Conservation (phyloP, 2,797 vertebrate species). For the Aldrovandia affinis region DNA sequence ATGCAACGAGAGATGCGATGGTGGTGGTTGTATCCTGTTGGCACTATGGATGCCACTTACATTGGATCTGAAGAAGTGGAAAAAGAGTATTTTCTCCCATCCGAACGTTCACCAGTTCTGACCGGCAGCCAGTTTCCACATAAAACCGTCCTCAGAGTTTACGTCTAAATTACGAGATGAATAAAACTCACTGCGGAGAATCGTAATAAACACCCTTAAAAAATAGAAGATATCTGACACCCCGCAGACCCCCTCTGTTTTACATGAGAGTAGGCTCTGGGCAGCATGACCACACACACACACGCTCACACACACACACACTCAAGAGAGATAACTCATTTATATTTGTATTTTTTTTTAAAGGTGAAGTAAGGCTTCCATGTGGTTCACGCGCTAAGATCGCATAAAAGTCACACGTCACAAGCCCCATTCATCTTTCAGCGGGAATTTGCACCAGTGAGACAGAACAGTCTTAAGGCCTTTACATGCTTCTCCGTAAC, state of each 20-base stretch:
- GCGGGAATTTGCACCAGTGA: too few species aligned
- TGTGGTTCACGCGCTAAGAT: too few species aligned
- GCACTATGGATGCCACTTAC: neutral
- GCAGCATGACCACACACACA: neutral
- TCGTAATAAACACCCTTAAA: neutral
- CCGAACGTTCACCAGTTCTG: neutral
- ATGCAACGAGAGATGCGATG: neutral
- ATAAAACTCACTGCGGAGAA: neutral
- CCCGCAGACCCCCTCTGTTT: neutral
- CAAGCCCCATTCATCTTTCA: too few species aligned
- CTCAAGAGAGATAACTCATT: neutral
- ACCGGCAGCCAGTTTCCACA: neutral
- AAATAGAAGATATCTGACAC: neutral
- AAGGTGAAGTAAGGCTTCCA: too few species aligned
- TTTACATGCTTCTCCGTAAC: too few species aligned
- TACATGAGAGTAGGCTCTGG: neutral
- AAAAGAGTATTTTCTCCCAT: neutral
- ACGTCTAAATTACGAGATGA: neutral
- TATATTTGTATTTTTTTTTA: too few species aligned
- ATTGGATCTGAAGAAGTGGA: neutral
- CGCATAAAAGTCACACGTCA: too few species aligned
- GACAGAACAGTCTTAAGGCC: too few species aligned
- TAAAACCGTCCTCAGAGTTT: neutral
- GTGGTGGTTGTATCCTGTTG: neutral
- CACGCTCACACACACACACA: neutral